Evolutionary conservation across 2,113 vertebrate genomes (phyloP), one percentile per base, ranked within the genome.

Genomic region (Acanthochromis polyacanthus): DNA sequence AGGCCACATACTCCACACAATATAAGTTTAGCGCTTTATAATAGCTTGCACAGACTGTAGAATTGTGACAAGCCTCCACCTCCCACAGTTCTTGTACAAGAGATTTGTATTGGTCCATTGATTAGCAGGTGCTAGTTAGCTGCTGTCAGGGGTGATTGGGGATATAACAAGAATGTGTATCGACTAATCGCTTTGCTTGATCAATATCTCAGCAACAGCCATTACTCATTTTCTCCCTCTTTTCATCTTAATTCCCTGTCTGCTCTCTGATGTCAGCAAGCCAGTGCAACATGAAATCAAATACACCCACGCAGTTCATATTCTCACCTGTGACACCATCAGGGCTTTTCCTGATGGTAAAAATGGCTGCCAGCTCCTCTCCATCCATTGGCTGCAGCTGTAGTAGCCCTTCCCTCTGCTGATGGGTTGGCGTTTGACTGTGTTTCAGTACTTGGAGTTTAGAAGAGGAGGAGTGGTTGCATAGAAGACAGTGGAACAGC

Each of bases 401-500:
- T 10, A 97, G 95, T 3, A 99, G 94, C 89, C 96, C 97, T 90
- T 99, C 98, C 3, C 96, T 96, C 46, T 97, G 96, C 91, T 99
- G 98, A 90, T 99, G 98, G 71, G 96, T 98, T 90, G 96, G 95
- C 88, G 97, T 98, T 87, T 98, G 97, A 87, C 97, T 97, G 28
- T 99, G 98, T 95, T 99, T 98, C 80, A 99, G 95, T n/a, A 99
- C 96, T 94, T 98, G 97, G 70, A 99, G 95, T 93, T 98, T 98
- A 94, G 97, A 97, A 90, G 96, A 97, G 91, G 97, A 99, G 86
- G 98, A 98, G 94, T 98, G 98, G 96, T 92, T 97, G 89, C 98
- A 99, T 88, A 99, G 95, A 63, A 96, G 94, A 36, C 98, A 99
- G 93, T 98, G 97, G 89, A 98, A 98, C 86, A 96, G 96, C 94